Base-by-base conservation (phyloP, 2,113 vertebrate genomes). In the Sturnus vulgaris region DNA sequence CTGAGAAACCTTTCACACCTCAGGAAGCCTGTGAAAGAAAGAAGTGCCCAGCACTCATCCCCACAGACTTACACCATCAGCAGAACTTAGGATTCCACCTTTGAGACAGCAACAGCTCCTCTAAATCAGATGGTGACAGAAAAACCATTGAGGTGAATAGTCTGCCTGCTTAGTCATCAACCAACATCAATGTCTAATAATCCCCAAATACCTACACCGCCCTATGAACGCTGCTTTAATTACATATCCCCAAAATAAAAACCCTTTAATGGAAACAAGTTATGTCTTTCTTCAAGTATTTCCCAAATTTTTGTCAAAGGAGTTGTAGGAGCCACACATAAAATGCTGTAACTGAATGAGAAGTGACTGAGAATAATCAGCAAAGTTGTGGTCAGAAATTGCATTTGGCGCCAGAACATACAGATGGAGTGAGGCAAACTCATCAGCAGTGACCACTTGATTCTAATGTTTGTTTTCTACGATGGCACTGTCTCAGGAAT, bases 21-120 rank as follows among this genome's bases (percentile, higher is more conserved):
- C 70, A 40, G 44, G 10, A 30, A 66, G 21, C 24, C n/a, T 27
- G 16, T 10, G 24, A n/a, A 60, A 66, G 23, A 49, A 39, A 39
- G 39, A 73, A 59, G 13, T 23, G 30, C 14, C 50, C 55, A 73
- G n/a, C 19, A 66, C 20, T 50, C 27, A 27, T 13, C 30, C 35
- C 25, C 11, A 13, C 13, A 9, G 3, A 1, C 18, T 33, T 0
- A 0, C 7, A 3, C 8, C 33, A 23, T 27, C 23, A 16, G 37
- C 60, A 82, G 39, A 77, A 72, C 30, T 28, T 44, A 10, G 39
- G 21, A 68, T 60, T 30, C 47, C 35, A 39, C 30, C 46, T 88
- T 9, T 33, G 15, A 40, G 30, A 72, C n/a, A 49, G 11, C 8
- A 37, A 16, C 7, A 49, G 50, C 37, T 68, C 31, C 55, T 55